A percentile compares a stretch with the other conserved stretches of the same genome.
phyloP scores from a whole-genome alignment of 2,113 vertebrate genomes.

The Condylura cristata region DNA sequence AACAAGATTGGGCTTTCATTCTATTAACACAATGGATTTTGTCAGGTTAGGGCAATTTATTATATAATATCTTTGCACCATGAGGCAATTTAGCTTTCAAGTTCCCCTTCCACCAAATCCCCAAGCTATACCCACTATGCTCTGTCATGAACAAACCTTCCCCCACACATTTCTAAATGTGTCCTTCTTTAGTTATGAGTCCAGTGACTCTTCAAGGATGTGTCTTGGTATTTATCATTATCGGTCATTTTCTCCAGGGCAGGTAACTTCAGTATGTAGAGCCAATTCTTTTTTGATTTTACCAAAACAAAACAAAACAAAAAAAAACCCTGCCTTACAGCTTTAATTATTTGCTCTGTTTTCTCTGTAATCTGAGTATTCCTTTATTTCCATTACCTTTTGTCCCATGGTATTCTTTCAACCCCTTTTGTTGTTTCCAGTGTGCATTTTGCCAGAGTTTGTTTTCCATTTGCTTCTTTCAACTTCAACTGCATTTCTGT shows the following conservation, averaged over 20 bases:
- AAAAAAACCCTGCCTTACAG: background rate
- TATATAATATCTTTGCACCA: background rate
- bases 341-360: background rate
- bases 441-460: background rate
- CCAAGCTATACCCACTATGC: background rate
- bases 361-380: background rate
- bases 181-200: background rate
- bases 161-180: background rate
- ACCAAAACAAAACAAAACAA: background rate
- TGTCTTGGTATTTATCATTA: background rate
- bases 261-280: background rate
- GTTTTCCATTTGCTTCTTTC: background rate
- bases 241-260: background rate
- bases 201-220: background rate
- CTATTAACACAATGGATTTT: background rate
- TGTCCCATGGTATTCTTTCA: background rate
- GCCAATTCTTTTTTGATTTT: background rate
- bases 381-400: background rate
- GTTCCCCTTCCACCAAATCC: background rate
- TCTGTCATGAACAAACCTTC: background rate
- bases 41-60: background rate
- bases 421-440: background rate
- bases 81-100: background rate
- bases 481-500: background rate
- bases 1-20: background rate